Conservation (phyloP, 2,888 invertebrate genomes). For the Argynnis bischoffii region DNA sequence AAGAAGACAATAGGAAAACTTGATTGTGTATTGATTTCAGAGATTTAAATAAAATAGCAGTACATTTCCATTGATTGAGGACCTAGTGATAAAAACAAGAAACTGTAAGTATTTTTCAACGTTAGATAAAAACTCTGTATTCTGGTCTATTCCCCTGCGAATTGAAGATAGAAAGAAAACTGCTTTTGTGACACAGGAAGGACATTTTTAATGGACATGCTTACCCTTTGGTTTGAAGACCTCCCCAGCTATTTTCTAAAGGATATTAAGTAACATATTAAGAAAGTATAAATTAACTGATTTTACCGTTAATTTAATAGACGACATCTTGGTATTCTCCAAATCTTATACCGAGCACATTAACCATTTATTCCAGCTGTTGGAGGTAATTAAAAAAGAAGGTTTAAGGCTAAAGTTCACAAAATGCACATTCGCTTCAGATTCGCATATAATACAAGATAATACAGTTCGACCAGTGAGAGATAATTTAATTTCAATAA, state of each 20-base stretch:
- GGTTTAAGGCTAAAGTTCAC: background rate
- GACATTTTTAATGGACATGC: background rate
- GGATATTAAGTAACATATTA: too few species aligned
- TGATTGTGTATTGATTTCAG: background rate
- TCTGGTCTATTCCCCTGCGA: conserved; percentile 41
- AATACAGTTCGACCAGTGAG: conserved; percentile 37
- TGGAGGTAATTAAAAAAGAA: conserved; percentile 29
- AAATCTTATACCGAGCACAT: conserved; percentile 33
- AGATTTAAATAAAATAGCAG: conserved; percentile 40
- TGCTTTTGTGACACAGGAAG: background rate
- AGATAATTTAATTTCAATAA: conserved; percentile 40
- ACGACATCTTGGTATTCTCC: too few species aligned
- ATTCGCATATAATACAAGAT: conserved; percentile 36
- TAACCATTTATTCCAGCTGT: conserved; percentile 23
- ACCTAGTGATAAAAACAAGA: conserved; percentile 48
- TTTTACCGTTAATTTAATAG: too few species aligned
- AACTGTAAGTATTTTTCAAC: conserved; percentile 50
- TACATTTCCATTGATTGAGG: conserved; percentile 49
- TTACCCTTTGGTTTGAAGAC: too few species aligned
- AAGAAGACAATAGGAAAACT: conserved; percentile 38
- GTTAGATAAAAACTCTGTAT: conserved; percentile 55
- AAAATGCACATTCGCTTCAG: background rate
- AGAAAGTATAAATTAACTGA: too few species aligned
- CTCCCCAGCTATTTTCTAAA: too few species aligned
- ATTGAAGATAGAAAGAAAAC: background rate